Evolutionary conservation across 2,113 vertebrate species (phyloP).

Genomic region (Gopherus flavomarginatus): DNA sequence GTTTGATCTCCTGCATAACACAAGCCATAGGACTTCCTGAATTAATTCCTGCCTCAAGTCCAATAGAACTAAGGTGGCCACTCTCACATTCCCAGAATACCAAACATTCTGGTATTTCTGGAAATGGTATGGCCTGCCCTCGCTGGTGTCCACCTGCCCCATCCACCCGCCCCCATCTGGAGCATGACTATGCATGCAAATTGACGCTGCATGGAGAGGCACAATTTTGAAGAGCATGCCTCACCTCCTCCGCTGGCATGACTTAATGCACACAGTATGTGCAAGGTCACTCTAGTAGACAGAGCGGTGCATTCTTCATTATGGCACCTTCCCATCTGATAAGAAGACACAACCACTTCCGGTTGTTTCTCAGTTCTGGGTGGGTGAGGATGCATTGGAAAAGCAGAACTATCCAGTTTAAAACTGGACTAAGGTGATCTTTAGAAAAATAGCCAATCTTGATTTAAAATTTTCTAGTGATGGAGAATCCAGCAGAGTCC

Average conservation of each 20-base stretch:
- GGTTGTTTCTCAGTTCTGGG: background rate
- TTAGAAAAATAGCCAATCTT: background rate
- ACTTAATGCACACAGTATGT: background rate
- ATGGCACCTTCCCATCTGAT: background rate
- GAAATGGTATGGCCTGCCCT: background rate
- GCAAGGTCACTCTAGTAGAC: background rate
- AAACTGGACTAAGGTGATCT: background rate
- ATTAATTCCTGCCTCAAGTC: background rate
- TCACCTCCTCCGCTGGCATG: background rate
- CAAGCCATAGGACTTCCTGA: background rate
- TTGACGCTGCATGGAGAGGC: background rate
- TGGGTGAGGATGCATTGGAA: background rate
- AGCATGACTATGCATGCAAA: background rate
- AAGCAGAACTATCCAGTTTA: background rate
- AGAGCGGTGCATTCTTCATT: background rate
- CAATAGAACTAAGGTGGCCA: background rate
- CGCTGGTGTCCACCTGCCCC: too few relatives aligned
- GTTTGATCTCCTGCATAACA: background rate
- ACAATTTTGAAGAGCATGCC: background rate
- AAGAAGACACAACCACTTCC: background rate
- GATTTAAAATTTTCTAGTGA: background rate
- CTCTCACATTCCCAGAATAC: background rate
- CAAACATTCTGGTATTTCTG: background rate
- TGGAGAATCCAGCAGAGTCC: background rate
- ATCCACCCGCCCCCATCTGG: too few relatives aligned